These are phyloP conservation scores for Ceramica pisi DNA, from an alignment of 2,888 invertebrate genomes.

Conservation along the genomic window DNA sequence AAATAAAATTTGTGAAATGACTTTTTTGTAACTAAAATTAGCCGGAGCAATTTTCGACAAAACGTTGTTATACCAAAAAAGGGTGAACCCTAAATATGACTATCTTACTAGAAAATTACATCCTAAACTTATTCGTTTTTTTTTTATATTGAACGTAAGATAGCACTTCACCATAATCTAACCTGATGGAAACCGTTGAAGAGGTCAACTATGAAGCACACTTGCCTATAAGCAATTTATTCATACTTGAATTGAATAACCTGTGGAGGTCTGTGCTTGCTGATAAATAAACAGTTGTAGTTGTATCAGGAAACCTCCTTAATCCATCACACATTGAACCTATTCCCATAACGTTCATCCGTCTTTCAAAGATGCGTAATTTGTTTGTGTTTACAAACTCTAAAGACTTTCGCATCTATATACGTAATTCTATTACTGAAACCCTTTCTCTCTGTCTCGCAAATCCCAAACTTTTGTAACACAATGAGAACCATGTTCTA, in stretches of 20 bases:
- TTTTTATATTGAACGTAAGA: not conserved
- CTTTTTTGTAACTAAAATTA: too few relatives aligned
- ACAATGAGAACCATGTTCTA: conserved; percentile 7
- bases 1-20: too few relatives aligned
- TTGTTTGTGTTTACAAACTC: not conserved
- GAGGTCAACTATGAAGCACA: not conserved
- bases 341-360: not conserved
- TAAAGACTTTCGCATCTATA: not conserved
- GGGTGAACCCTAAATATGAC: too few relatives aligned
- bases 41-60: too few relatives aligned
- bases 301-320: not conserved
- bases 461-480: conserved; percentile 21
- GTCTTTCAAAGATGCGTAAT: not conserved
- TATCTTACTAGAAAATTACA: too few relatives aligned
- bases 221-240: not conserved
- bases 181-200: not conserved
- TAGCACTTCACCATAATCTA: not conserved
- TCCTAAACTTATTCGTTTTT: not conserved
- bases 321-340: not conserved
- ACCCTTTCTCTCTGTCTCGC: not conserved
- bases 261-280: too few relatives aligned
- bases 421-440: not conserved
- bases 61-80: too few relatives aligned
- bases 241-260: not conserved
- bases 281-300: too few relatives aligned